phyloP scores from a whole-genome alignment of 1,140 invertebrate genomes.

The Liolophura sinensis region DNA sequence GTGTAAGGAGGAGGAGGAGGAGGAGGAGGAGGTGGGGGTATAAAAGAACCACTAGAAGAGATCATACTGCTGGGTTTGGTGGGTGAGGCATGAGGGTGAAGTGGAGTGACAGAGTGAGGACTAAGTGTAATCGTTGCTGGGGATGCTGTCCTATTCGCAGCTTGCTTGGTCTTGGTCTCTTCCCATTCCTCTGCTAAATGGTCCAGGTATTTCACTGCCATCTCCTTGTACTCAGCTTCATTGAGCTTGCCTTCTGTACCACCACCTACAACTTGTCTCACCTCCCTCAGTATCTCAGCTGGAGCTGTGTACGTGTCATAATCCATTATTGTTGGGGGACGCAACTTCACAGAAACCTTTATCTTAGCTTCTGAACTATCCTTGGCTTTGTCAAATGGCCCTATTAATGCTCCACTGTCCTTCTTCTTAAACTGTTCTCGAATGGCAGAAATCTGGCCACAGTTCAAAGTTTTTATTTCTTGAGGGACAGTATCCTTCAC shows the following conservation, averaged over 20 bases:
- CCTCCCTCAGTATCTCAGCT: slow-evolving; percentile 35
- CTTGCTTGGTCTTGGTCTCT: neutral
- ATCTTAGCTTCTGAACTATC: no score
- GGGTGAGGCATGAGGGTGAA: neutral
- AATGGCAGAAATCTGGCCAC: no score
- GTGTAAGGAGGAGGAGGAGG: no score
- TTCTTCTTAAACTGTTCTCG: no score
- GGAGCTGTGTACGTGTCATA: slow-evolving; percentile 37
- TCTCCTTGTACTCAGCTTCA: slow-evolving; percentile 22
- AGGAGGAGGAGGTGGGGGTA: no score
- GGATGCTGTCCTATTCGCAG: neutral
- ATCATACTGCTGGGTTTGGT: neutral
- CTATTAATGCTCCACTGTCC: no score
- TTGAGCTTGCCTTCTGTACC: slow-evolving; percentile 19
- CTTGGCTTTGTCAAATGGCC: no score
- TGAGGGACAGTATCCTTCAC: no score
- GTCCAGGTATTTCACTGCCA: slow-evolving; percentile 45
- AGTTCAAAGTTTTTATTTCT: no score
- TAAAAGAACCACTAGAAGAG: no score
- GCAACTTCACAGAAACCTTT: no score
- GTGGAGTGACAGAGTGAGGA: neutral
- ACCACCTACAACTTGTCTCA: slow-evolving; percentile 21
- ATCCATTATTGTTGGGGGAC: neutral
- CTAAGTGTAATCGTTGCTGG: neutral
- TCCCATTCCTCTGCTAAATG: slow-evolving; percentile 42